Conservation (phyloP, 2,888 invertebrate genomes). For the Ormyrus rosae region DNA sequence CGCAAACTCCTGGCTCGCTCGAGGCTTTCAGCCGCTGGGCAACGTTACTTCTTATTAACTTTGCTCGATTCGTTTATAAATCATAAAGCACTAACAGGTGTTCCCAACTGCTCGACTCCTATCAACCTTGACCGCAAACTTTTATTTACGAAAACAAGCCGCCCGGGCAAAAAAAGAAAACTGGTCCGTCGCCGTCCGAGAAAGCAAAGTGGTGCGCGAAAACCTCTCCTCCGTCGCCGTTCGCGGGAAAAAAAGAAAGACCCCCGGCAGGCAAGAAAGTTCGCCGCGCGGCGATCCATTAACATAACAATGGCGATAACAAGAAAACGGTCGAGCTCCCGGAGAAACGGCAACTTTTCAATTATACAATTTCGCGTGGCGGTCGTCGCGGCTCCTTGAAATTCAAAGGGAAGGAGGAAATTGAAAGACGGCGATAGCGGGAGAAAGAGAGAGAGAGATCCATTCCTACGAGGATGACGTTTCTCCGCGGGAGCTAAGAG, state of each 20-base stretch:
- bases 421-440: constrained; percentile 30
- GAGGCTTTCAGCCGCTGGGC: background rate
- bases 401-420: constrained; percentile 48
- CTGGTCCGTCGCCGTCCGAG: too few species aligned
- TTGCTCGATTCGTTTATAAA: too few species aligned
- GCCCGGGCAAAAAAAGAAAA: too few species aligned
- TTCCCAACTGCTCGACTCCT: too few species aligned
- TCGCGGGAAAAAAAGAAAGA: background rate
- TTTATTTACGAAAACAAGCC: too few species aligned
- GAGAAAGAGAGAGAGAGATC: background rate
- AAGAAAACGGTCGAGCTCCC: constrained; percentile 25
- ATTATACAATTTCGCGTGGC: constrained; percentile 52
- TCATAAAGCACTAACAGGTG: too few species aligned
- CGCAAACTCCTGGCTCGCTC: background rate
- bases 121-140: too few species aligned
- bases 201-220: too few species aligned
- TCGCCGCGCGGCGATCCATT: constrained; percentile 15
- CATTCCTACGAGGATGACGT: constrained; percentile 13
- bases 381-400: constrained; percentile 34
- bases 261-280: constrained; percentile 21
- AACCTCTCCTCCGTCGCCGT: too few species aligned
- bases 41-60: too few species aligned
- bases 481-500: constrained; percentile 6
- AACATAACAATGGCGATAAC: constrained; percentile 52
- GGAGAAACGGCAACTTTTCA: constrained; percentile 50